These are phyloP conservation scores for Hololepta plana DNA, from an alignment of 2,888 invertebrate species.

Conservation along the genomic window DNA sequence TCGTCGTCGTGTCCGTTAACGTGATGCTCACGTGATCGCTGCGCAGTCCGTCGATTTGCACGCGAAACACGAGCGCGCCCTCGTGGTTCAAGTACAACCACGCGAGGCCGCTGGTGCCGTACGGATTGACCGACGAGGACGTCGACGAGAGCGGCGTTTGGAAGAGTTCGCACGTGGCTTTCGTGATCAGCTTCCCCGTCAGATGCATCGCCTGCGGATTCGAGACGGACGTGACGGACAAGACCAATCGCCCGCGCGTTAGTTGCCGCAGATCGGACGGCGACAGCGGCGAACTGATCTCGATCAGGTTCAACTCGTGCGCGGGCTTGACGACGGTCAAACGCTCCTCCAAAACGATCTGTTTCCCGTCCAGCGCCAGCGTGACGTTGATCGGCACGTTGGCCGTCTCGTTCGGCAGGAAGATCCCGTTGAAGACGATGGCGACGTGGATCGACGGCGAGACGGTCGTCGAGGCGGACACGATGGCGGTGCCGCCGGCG, in stretches of 20 bases:
- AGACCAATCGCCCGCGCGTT: slow-evolving; percentile 54
- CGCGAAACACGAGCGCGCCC: slow-evolving; percentile 60
- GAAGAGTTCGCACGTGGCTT: slow-evolving; percentile 64
- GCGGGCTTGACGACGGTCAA: slow-evolving; percentile 54
- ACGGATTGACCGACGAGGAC: slow-evolving; percentile 19
- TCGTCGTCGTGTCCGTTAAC: slow-evolving; percentile 39
- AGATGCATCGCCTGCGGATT: slow-evolving; percentile 45
- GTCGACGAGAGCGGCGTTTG: slow-evolving; percentile 46
- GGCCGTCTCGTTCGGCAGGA: slow-evolving; percentile 39
- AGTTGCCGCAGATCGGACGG: slow-evolving; percentile 57
- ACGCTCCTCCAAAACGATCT: slow-evolving; percentile 54
- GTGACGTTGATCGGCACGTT: slow-evolving; percentile 53
- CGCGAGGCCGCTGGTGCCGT: slow-evolving; percentile 45
- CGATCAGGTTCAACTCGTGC: slow-evolving; percentile 57
- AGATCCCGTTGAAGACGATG: slow-evolving; percentile 66
- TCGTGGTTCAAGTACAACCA: slow-evolving; percentile 64
- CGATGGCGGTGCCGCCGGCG: slow-evolving; percentile 69
- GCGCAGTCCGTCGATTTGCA: slow-evolving; percentile 48
- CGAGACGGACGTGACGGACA: slow-evolving; percentile 51
- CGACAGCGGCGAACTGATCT: slow-evolving; percentile 61
- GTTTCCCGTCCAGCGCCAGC: slow-evolving; percentile 51
- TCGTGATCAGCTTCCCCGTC: slow-evolving; percentile 52
- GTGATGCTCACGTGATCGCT: slow-evolving; percentile 42
- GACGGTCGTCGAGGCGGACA: slow-evolving; percentile 62
- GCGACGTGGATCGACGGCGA: slow-evolving; percentile 68